Base-by-base conservation (phyloP, 2,113 vertebrate genomes). In the Pseudorectes ferrugineus region DNA sequence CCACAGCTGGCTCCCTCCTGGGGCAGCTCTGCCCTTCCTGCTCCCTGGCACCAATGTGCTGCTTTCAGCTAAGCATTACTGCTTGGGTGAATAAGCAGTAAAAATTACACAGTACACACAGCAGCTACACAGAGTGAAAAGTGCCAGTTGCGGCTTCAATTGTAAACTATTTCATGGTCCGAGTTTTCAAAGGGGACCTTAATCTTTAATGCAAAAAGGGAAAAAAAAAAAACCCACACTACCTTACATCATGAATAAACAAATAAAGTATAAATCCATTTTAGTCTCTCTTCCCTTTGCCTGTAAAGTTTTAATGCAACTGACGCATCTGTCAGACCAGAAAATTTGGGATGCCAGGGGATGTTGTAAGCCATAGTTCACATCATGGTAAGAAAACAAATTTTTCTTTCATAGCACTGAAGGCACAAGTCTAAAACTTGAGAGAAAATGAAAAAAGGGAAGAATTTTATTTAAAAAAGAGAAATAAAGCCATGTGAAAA, bases 1-100 rank as follows among this genome's bases (percentile, higher is more conserved):
- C 2, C 1, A 45, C 40, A 31, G 49, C 45, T 3, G 0, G 17
- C 21, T 72, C n/a, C n/a, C 35, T 65, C 13, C 68, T 11, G 14
- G 73, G 26, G 22, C 46, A 85, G 61, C 55, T 22, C 59, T 1
- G 1, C 20, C 48, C 40, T 31, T 46, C 33, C 43, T 4, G 11
- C 46, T 83, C 38, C 80, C 54, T 7, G 2, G 31, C 33, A 77
- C 18, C 65, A 57, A 63, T 1, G 24, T 67, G 80, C 35, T 85
- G 71, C 70, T 67, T 86, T 68, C 45, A 76, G 43, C 23, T n/a
- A 84, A 81, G 29, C 55, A 12, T 46, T 54, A 36, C 57, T 51
- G 68, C 46, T 38, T 25, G 25, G 23, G 38, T 62, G 75, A 88
- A 68, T 36, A 73, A 8, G 18, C 24, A 31, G 36, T 23, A 55